Evolutionary conservation across 2,888 invertebrate genomes (phyloP).

Genomic region (Andrena bicolor): DNA sequence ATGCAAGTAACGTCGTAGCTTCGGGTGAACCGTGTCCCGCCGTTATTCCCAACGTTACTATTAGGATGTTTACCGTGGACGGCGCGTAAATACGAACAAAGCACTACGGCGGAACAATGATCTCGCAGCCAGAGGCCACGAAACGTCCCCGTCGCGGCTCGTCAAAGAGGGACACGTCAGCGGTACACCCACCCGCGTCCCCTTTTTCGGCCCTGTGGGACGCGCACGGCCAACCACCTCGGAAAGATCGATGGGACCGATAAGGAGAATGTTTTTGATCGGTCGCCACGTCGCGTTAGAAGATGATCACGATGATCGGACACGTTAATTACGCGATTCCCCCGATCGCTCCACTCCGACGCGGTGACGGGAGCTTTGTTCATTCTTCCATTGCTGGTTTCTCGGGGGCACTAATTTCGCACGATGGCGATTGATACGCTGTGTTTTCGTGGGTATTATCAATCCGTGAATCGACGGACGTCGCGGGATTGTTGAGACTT

Average conservation of each 20-base stretch:
- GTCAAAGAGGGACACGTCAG: slow-evolving; percentile 69
- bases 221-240: slow-evolving; percentile 59
- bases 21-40: slow-evolving; percentile 17
- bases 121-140: slow-evolving; percentile 44
- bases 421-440: not conserved
- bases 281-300: slow-evolving; percentile 76
- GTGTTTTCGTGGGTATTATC: not conserved
- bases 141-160: slow-evolving; percentile 63
- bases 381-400: not conserved
- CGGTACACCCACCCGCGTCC: slow-evolving; percentile 44
- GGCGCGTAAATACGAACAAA: slow-evolving; percentile 57
- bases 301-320: slow-evolving; percentile 69
- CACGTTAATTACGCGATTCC: slow-evolving; percentile 72
- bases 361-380: slow-evolving; percentile 36
- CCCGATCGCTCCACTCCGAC: not conserved
- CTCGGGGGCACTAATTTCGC: not conserved
- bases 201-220: slow-evolving; percentile 76
- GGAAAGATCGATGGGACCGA: slow-evolving; percentile 79
- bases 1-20: slow-evolving; percentile 21
- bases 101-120: slow-evolving; percentile 63
- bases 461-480: not conserved
- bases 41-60: slow-evolving; percentile 29
- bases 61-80: slow-evolving; percentile 51
- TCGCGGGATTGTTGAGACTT: too few species aligned
- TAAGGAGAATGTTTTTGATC: slow-evolving; percentile 79